Percentiles rank a stretch among this genome's conserved stretches.
phyloP scores from a whole-genome alignment of 2,888 invertebrate species.

The Altica lythri region DNA sequence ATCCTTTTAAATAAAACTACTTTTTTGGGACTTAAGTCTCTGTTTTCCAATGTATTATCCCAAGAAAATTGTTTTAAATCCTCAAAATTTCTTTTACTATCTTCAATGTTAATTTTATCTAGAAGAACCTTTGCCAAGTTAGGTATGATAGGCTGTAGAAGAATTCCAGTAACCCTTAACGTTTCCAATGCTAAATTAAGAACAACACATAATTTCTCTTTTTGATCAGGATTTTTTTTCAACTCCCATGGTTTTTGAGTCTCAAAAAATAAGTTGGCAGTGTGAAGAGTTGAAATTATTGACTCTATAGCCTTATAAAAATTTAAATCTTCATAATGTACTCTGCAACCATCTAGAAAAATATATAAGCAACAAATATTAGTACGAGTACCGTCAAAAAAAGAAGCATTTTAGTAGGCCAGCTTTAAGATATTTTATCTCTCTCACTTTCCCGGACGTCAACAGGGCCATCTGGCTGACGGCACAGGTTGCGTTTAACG shows the following conservation, averaged over 20 bases:
- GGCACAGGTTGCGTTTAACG: too few relatives aligned
- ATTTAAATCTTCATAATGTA: conserved; percentile 74
- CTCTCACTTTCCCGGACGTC: too few relatives aligned
- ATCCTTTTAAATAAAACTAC: conserved; percentile 51
- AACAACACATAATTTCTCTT: conserved; percentile 69
- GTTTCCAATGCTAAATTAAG: conserved; percentile 86
- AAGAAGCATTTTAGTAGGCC: too few relatives aligned
- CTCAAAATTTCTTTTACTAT: conserved; percentile 60
- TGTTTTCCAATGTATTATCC: conserved; percentile 40
- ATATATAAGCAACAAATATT: background rate
- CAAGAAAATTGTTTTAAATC: conserved; percentile 54
- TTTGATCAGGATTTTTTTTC: conserved; percentile 62
- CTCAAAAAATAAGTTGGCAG: conserved; percentile 87
- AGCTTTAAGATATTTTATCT: too few relatives aligned
- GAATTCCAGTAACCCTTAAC: conserved; percentile 76
- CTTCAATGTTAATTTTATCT: conserved; percentile 65
- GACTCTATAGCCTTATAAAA: conserved; percentile 84
- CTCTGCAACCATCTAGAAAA: conserved; percentile 64
- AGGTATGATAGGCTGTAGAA: conserved; percentile 87
- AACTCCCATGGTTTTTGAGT: conserved; percentile 88
- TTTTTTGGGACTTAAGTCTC: conserved; percentile 41
- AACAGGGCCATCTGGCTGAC: too few relatives aligned
- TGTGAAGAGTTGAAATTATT: conserved; percentile 73
- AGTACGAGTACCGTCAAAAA: too few relatives aligned
- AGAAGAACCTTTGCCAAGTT: conserved; percentile 69